Evolutionary conservation across 2,888 invertebrate species (phyloP).

Genomic region (Dolomedes plantarius): DNA sequence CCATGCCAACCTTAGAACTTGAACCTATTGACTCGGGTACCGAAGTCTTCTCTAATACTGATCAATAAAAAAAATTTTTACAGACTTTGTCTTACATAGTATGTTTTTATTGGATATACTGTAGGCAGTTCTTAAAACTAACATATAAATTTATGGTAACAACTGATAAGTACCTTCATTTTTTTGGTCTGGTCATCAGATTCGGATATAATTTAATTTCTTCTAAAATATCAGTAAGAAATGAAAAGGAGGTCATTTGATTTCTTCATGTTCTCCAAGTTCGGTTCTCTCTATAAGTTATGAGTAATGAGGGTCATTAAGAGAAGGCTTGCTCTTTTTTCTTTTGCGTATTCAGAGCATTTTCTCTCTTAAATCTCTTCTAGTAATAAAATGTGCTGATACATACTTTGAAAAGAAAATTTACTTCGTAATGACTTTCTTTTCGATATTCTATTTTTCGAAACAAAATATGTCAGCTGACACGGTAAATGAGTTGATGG

Average conservation of each 20-base stretch:
- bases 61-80: too few relatives aligned
- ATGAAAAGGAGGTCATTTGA: not conserved
- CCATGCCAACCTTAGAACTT: too few relatives aligned
- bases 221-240: too few relatives aligned
- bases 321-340: not conserved
- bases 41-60: too few relatives aligned
- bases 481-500: not conserved
- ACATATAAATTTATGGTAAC: too few relatives aligned
- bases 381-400: not conserved
- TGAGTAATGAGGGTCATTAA: not conserved
- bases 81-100: too few relatives aligned
- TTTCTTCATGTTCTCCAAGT: not conserved
- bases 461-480: not conserved
- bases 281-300: not conserved
- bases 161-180: too few relatives aligned
- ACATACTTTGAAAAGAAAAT: not conserved
- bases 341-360: not conserved
- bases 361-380: not conserved
- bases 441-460: not conserved
- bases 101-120: too few relatives aligned
- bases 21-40: too few relatives aligned
- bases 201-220: too few relatives aligned
- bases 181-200: too few relatives aligned
- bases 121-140: too few relatives aligned
- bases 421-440: slow-evolving; percentile 3